Evolutionary conservation across 2,797 vertebrate species (phyloP), one percentile per base, ranked within the genome.

Genomic region (Austrolebias charrua): DNA sequence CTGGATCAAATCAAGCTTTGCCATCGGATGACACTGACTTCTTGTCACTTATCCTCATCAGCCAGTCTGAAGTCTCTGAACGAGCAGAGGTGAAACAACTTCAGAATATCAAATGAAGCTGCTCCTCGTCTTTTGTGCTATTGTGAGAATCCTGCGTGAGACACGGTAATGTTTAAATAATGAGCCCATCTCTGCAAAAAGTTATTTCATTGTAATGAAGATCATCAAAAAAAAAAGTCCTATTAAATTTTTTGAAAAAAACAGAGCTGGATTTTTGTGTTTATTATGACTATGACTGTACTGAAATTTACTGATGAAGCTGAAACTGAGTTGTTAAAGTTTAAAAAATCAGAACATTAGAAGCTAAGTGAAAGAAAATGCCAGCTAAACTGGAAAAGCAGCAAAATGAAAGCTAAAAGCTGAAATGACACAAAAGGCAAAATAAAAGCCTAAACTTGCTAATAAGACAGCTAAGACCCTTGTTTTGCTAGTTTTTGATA

Each of bases 91-190:
- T 43, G 71, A 67, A 33, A 66, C 78, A 79, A 83, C 86, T 82
- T 69, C 59, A 62, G 58, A 63, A 69, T 82, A 83, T 86, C 72
- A 75, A 69, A 78, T 84, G 55, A 79, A 60, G 63, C 63, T 20
- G 48, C 51, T 71, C 33, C 51, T 66, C 72, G 19, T 63, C 62
- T 66, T 61, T 57, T 1, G 28, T 57, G 61, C 42, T 55, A 51
- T 12, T 40, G 55, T 43, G 4, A 73, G 55, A 8, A 33, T 31
- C 44, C 67, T 5, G 15, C 35, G 33, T 42, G 2, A 58, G 57
- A 59, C n/a, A 40, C 1, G 9, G 45, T 60, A 28, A 70, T 71
- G 71, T 68, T 84, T 79, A 67, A 71, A 58, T 79, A 71, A 84
- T 81, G 71, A 85, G 55, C 20, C 50, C 49, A 59, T 76, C 65